Evolutionary conservation across 2,888 invertebrate species (phyloP).

Genomic region (Aphodius granarius): DNA sequence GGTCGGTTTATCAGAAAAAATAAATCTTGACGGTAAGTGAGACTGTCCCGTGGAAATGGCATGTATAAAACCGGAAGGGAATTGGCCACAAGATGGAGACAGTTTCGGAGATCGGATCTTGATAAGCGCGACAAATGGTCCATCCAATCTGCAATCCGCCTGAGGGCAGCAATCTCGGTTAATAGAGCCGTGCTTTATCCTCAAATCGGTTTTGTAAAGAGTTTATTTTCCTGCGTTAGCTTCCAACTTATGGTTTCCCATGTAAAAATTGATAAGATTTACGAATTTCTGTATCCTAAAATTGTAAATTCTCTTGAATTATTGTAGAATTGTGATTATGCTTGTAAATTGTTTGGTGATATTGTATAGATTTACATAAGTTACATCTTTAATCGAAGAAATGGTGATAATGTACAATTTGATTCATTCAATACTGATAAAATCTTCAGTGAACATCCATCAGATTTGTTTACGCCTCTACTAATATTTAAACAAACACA

Average conservation of each 20-base stretch:
- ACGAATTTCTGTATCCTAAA: not conserved
- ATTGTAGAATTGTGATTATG: no score
- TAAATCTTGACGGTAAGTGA: not conserved
- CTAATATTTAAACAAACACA: no score
- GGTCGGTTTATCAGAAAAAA: not conserved
- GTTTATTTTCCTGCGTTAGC: not conserved
- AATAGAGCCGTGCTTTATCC: not conserved
- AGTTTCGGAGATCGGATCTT: not conserved
- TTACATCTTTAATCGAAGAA: no score
- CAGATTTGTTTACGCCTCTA: no score
- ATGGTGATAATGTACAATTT: no score
- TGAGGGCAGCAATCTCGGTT: not conserved
- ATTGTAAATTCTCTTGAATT: not conserved
- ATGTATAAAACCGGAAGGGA: not conserved
- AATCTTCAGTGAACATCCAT: no score
- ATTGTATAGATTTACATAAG: no score
- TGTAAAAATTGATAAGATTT: not conserved
- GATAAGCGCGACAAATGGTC: not conserved
- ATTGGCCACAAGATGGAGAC: not conserved
- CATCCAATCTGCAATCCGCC: not conserved
- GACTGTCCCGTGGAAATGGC: not conserved
- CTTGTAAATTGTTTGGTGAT: no score
- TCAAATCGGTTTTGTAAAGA: not conserved
- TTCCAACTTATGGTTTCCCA: not conserved
- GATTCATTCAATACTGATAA: no score